Conservation (phyloP, 2,797 vertebrate genomes). For the Lycodopsis pacificus region DNA sequence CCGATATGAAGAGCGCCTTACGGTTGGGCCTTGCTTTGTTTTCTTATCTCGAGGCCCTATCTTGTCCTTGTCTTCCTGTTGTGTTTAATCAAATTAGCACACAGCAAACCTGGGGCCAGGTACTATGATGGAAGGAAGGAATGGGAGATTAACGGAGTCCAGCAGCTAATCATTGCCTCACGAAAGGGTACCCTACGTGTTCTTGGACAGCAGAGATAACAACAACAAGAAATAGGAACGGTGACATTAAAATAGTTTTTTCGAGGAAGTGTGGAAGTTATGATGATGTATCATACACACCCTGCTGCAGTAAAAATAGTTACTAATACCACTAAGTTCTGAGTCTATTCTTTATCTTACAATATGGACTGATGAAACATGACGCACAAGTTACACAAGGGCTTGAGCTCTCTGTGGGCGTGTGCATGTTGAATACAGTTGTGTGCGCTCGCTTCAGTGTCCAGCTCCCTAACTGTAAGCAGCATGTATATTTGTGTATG, state of each 20-base stretch:
- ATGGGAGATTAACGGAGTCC: neutral
- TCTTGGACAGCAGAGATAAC: neutral
- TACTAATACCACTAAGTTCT: neutral
- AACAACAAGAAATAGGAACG: neutral
- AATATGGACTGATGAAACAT: slow-evolving; percentile 1
- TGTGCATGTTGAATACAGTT: slow-evolving; percentile 1
- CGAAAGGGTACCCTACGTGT: neutral
- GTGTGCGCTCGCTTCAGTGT: slow-evolving; percentile 13
- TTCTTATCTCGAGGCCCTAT: neutral
- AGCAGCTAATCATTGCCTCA: neutral
- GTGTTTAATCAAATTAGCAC: slow-evolving; percentile 6
- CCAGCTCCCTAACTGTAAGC: slow-evolving; percentile 33
- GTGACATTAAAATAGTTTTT: neutral
- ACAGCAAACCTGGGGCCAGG: neutral
- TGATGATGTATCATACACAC: neutral
- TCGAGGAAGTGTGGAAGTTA: neutral
- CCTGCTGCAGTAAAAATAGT: neutral
- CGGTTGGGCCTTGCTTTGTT: neutral
- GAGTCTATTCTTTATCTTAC: neutral
- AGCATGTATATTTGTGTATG: slow-evolving; percentile 49
- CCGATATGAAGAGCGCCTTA: neutral
- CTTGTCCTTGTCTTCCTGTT: slow-evolving; percentile 7
- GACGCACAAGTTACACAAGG: neutral
- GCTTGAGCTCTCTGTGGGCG: neutral
- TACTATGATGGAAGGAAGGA: neutral